Evolutionary conservation across 2,888 invertebrate genomes (phyloP), one percentile per base, ranked within the genome.

Genomic region (Eupithecia subfuscata): DNA sequence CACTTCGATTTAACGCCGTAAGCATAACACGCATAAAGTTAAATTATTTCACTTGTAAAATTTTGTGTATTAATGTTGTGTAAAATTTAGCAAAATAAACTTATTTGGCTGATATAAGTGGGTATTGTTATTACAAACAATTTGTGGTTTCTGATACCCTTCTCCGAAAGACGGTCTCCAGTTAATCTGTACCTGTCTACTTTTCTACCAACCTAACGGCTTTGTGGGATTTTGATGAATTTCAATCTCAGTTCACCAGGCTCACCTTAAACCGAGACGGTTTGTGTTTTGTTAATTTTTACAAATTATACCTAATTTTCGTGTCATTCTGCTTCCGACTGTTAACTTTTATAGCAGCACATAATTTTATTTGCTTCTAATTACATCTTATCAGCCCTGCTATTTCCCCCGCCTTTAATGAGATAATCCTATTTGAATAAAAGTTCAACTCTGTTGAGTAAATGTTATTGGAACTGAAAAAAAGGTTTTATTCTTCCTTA

Each of bases 361-460:
- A 75, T 74, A 73, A 78, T 77, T 75, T 78, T 76, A 75, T 68
- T 75, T 68, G 52, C 70, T 65, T 67, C 40, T 67, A 37, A 67
- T 67, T 65, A 37, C 37, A 37, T 37, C 65, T n/a, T 37, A 18
- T 18, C 8, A 37, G 37, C 18, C 18, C n/a, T 30, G 7, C n/a
- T n/a, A 34, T 65, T 65, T 12, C 18, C 30, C 6, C 34, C 40
- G n/a, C n/a, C 65, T 37, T 67, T 67, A 40, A 67, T 67, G 40
- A 67, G 65, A 67, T 37, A 34, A 67, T 67, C 65, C n/a, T 40
- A 67, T 67, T 67, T 67, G 65, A 40, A 67, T 67, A 18, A n/a
- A 30, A 65, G 18, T 37, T n/a, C 4, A 37, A 12, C 37, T 67
- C 64, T 64, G 30, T 56, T 65, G 11, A 65, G 37, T 37, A 65